phyloP scores from a whole-genome alignment of 2,888 invertebrate species.

The Cosmorhoe ocellata region DNA sequence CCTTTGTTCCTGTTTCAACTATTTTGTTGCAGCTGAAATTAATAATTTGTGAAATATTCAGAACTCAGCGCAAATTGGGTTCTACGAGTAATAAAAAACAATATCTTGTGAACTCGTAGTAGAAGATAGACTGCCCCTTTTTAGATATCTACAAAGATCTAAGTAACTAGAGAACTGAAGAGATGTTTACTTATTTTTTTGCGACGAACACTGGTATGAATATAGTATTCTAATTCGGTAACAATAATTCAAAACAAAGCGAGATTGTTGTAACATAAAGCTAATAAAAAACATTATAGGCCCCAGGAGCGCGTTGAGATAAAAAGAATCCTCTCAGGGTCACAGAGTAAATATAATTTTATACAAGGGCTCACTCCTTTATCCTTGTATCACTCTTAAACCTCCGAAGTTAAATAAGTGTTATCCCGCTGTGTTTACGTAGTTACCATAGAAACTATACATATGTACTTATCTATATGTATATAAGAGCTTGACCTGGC shows the following conservation, averaged over 20 bases:
- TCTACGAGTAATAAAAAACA: too few species aligned
- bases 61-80: not conserved
- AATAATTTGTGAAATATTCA: too few species aligned
- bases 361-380: constrained; percentile 23
- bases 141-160: too few species aligned
- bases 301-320: constrained; percentile 11
- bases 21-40: not conserved
- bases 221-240: too few species aligned
- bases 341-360: constrained; percentile 32
- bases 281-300: constrained; percentile 6
- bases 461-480: too few species aligned
- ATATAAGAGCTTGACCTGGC: too few species aligned
- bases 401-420: not conserved
- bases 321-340: constrained; percentile 24
- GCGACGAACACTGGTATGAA: too few species aligned
- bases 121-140: too few species aligned
- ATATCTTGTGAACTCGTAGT: too few species aligned
- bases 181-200: too few species aligned
- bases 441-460: too few species aligned
- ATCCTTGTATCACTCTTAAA: not conserved
- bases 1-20: constrained; percentile 5
- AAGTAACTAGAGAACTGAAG: too few species aligned
- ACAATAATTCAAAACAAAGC: not conserved
- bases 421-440: not conserved
- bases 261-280: not conserved